Evolutionary conservation across 1,140 invertebrate species (phyloP).

Genomic region (Rhizoglyphus robini): DNA sequence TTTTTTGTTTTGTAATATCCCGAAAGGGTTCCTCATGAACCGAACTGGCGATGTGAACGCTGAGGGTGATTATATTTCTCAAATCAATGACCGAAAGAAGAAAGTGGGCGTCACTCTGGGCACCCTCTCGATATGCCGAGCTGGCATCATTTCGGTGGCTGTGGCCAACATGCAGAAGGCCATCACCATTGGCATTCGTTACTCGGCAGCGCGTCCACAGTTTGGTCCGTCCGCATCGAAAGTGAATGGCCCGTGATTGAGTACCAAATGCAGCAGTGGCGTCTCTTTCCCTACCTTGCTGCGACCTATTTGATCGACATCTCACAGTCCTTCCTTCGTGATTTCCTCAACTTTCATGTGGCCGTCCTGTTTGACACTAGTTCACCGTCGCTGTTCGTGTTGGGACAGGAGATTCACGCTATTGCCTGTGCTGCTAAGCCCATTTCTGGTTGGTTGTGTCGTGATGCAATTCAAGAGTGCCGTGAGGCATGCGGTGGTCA

Average conservation of each 20-base stretch:
- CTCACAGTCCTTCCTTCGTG: conserved; percentile 40
- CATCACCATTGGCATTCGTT: conserved; percentile 70
- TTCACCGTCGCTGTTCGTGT: conserved; percentile 36
- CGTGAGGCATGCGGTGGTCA: conserved; percentile 73
- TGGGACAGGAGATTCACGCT: conserved; percentile 76
- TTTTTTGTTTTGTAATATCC: conserved; percentile 41
- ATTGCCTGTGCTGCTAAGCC: conserved; percentile 77
- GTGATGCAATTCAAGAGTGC: conserved; percentile 75
- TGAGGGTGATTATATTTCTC: conserved; percentile 62
- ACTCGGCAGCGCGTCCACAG: conserved; percentile 74
- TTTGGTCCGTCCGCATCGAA: conserved; percentile 49
- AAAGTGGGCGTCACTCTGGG: conserved; percentile 38
- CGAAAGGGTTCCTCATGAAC: conserved; percentile 65
- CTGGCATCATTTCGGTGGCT: conserved; percentile 51
- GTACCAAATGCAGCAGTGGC: conserved; percentile 80
- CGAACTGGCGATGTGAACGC: conserved; percentile 69
- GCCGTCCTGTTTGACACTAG: conserved; percentile 35
- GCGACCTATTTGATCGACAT: conserved; percentile 58
- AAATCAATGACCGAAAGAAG: conserved; percentile 21
- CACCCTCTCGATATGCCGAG: conserved; percentile 68
- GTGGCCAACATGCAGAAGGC: conserved; percentile 52
- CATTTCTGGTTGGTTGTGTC: conserved; percentile 61
- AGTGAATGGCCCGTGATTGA: conserved; percentile 64
- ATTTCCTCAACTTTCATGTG: conserved; percentile 42
- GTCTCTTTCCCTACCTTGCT: conserved; percentile 76